phyloP scores from a whole-genome alignment of 2,888 invertebrate species.

The Mantis religiosa region DNA sequence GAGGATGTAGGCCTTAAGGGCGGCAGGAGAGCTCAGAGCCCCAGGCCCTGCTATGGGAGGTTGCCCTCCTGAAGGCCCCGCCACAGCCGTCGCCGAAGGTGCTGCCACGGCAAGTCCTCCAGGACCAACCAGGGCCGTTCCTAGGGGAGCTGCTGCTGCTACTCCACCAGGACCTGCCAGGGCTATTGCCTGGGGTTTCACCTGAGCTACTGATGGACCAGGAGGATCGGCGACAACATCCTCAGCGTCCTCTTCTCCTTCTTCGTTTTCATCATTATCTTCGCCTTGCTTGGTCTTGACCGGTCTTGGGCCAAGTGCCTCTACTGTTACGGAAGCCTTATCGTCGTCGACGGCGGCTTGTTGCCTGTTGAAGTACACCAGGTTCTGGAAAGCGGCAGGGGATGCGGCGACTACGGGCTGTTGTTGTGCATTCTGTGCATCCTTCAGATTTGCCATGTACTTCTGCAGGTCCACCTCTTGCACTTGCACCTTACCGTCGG shows the following conservation, averaged over 20 bases:
- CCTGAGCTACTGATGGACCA: conserved; percentile 41
- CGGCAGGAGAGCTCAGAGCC: not conserved
- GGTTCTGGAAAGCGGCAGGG: conserved; percentile 7
- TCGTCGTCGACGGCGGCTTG: not conserved
- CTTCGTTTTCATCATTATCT: conserved; percentile 14
- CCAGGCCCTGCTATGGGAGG: not conserved
- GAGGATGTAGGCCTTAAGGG: conserved; percentile 2
- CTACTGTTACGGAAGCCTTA: not conserved
- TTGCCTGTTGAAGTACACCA: not conserved
- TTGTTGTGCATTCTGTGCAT: not conserved
- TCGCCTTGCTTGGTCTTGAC: not conserved
- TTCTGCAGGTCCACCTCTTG: conserved; percentile 7
- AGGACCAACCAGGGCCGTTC: conserved; percentile 49
- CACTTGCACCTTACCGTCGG: not conserved
- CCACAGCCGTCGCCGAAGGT: conserved; percentile 51
- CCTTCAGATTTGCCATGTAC: not conserved
- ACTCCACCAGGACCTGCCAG: conserved; percentile 50
- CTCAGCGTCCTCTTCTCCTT: conserved; percentile 34
- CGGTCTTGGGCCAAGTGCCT: not conserved
- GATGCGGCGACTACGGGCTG: not conserved
- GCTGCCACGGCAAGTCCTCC: conserved; percentile 49
- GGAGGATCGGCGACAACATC: conserved; percentile 31
- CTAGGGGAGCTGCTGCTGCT: conserved; percentile 48
- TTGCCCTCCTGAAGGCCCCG: conserved; percentile 42
- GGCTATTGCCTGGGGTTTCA: conserved; percentile 49